These are phyloP conservation scores for Dryococelus australis DNA, from an alignment of 2,888 invertebrate genomes.

Conservation along the genomic window DNA sequence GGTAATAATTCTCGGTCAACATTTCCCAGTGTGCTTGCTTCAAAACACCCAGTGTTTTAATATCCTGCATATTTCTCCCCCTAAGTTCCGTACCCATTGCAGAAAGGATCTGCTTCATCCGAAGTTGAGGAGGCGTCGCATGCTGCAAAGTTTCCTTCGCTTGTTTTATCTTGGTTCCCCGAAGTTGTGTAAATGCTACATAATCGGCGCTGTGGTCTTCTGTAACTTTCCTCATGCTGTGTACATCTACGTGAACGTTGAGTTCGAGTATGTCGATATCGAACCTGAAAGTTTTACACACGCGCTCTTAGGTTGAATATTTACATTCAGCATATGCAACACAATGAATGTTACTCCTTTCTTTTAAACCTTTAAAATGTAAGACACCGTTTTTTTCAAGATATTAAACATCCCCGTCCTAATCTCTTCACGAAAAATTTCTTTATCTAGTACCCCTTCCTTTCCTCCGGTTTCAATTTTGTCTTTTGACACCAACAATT, in stretches of 20 bases:
- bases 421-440: not conserved
- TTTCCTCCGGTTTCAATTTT: not conserved
- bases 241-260: not conserved
- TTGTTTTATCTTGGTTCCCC: not conserved
- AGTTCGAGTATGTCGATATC: not conserved
- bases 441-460: not conserved
- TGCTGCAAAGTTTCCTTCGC: not conserved
- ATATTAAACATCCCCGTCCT: not conserved
- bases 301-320: not conserved
- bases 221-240: not conserved
- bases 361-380: not conserved
- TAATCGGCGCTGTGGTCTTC: not conserved
- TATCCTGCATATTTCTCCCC: not conserved
- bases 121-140: not conserved
- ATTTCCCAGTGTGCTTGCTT: not conserved
- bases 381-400: not conserved
- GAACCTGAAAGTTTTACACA: not conserved
- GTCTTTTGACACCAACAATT: not conserved
- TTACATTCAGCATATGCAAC: not conserved
- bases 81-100: not conserved
- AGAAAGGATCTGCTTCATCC: not conserved
- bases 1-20: not conserved
- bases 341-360: not conserved
- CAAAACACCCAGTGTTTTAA: not conserved
- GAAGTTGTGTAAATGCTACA: not conserved